Base-by-base conservation (phyloP, 2,113 vertebrate species). In the Smithornis capensis region DNA sequence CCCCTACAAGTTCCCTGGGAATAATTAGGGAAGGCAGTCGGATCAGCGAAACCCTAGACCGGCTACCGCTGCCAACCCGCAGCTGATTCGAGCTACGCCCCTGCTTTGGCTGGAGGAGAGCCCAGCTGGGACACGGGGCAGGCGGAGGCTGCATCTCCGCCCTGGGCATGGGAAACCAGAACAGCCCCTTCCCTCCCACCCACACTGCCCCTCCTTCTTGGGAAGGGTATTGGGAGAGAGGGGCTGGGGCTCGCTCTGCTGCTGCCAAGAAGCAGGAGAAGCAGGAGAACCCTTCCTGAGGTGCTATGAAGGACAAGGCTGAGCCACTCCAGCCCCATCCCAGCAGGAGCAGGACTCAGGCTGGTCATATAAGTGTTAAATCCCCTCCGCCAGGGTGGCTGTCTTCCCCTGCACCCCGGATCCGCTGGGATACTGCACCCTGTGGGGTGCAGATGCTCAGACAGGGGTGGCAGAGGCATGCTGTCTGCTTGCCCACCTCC, bases 11-110 rank as follows among this genome's bases (percentile, higher is more conserved):
- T 37, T 94, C 83, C 70, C 94, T 96, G 91, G 92, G 96, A 97
- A 89, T 79, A 89, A 96, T 97, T 94, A 96, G 80, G 6, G 12
- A 80, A 92, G 81, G 92, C 94, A 95, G 92, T 57, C 53, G 44
- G 82, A 95, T 94, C 95, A 92, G 84, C 19, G 71, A 97, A 97
- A 95, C 93, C 80, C 76, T 94, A 97, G 86, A 93, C 78, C 1
- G 1, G 85, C 37, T 5, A 6, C 53, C 25, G 50, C 65, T 95
- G 96, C 97, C 96, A 97, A 92, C 85, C 94, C 91, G 2, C 96
- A 95, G 79, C 21, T 6, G 78, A 92, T 68, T 59, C 1, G 28
- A 96, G 81, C 91, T 94, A 75, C 88, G 42, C 95, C 94, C 91
- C 83, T 95, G 91, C 96, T 92, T 96, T 71, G 56, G 65, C 94